These are phyloP conservation scores for Tinea trinotella DNA, from an alignment of 2,888 invertebrate genomes.

Conservation along the genomic window DNA sequence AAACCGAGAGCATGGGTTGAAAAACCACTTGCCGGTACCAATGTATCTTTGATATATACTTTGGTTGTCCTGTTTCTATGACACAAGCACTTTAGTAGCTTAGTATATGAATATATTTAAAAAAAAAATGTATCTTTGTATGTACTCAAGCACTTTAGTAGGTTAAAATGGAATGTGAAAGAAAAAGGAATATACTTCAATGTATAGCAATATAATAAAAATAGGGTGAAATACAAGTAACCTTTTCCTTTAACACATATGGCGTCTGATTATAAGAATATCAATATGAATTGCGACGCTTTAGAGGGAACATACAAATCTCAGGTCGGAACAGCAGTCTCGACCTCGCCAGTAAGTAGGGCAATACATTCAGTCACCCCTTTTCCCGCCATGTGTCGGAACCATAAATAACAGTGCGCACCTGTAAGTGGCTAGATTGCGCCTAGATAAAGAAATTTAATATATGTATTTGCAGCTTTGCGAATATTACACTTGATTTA, in stretches of 20 bases:
- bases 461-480: slow-evolving; percentile 27
- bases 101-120: too few relatives aligned
- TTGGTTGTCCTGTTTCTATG: too few relatives aligned
- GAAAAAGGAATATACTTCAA: too few relatives aligned
- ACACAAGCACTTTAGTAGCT: too few relatives aligned
- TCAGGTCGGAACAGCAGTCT: slow-evolving; percentile 34
- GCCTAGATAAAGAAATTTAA: slow-evolving; percentile 58
- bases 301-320: slow-evolving; percentile 14
- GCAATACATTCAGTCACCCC: slow-evolving; percentile 46
- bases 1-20: too few relatives aligned
- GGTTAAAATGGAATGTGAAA: too few relatives aligned
- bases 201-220: too few relatives aligned
- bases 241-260: background rate
- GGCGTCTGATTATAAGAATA: slow-evolving; percentile 3
- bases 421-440: slow-evolving; percentile 57
- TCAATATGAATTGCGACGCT: slow-evolving; percentile 9
- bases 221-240: background rate
- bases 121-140: too few relatives aligned
- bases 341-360: slow-evolving; percentile 46
- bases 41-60: too few relatives aligned
- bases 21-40: too few relatives aligned
- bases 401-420: slow-evolving; percentile 55
- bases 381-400: slow-evolving; percentile 46
- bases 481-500: slow-evolving; percentile 16
- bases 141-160: too few relatives aligned